Evolutionary conservation across 2,888 invertebrate genomes (phyloP), one percentile per base, ranked within the genome.

Genomic region (Notodonta dromedarius): DNA sequence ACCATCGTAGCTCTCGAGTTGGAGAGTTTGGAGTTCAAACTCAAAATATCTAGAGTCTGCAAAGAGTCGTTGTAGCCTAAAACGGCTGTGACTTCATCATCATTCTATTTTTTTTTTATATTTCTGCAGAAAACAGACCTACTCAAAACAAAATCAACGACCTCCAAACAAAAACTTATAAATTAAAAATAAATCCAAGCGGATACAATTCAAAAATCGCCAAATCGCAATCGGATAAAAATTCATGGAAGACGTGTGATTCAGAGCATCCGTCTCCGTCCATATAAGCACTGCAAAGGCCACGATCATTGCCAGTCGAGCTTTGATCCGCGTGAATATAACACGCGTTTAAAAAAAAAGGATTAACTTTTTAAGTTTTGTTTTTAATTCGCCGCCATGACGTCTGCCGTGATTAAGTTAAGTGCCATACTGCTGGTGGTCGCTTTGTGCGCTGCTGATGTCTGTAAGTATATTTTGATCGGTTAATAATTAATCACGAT

Each of bases 401-500:
- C 90, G 82, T 90, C 90, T 72, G 83, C 88, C 82, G 89, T 92
- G 86, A 83, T 92, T 62, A 91, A 85, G 86, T 88, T 93, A 69
- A 87, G 93, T 93, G 93, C 87, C 83, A 81, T 93, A 83, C 80
- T 93, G 67, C 76, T 92, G 83, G 79, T 93, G 70, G 71, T 89
- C 65, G 86, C 82, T 72, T 84, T 83, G 65, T 85, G 85, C 74
- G 74, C 79, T 57, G 93, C 88, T 60, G 90, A 91, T 87, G 85
- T 88, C 56, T 88, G 93, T 93, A 77, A 84, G 92, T 92, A 81
- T 78, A 58, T 63, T 63, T 65, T 66, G 24, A 35, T 0, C 40
- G 51, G 14, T 9, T 5, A 13, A 44, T 44, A 44, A 1, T 24
- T 24, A 24, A 24, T 44, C 2, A 35, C 35, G 35, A 35, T 35